Conservation (phyloP, 37 sponge, comb jelly and placozoan genomes). For the Mnemiopsis leidyi region DNA sequence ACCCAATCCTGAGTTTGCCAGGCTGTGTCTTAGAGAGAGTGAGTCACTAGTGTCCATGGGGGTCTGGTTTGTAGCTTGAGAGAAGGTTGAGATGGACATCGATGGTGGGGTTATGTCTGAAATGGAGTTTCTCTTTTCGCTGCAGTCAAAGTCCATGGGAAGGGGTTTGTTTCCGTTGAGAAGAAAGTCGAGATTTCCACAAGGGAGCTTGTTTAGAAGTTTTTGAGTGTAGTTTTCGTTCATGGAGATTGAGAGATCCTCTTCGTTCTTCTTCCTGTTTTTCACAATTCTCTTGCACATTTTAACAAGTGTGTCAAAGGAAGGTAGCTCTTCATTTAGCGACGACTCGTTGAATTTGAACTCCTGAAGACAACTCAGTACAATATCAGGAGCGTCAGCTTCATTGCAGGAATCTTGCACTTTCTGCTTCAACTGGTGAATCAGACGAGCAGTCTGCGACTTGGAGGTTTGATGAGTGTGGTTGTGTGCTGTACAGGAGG, state of each 20-base stretch:
- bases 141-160: background rate
- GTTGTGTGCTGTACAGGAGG: constrained; percentile 48
- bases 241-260: background rate
- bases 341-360: constrained; percentile 62
- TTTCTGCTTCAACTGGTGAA: constrained; percentile 52
- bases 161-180: background rate
- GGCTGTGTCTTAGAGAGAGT: background rate
- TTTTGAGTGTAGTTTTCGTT: background rate
- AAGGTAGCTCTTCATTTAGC: constrained; percentile 30
- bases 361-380: constrained; percentile 58
- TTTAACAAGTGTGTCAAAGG: constrained; percentile 54
- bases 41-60: background rate
- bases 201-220: background rate
- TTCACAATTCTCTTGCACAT: constrained; percentile 66
- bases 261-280: constrained; percentile 62
- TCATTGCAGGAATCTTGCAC: background rate
- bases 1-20: background rate
- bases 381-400: constrained; percentile 57
- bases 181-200: background rate
- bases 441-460: constrained; percentile 35
- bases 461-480: constrained; percentile 48
- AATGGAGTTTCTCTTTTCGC: background rate
- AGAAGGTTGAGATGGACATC: background rate
- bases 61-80: background rate
- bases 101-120: background rate